Evolutionary conservation across 2,888 invertebrate species (phyloP).

Genomic region (Agrilus mali): DNA sequence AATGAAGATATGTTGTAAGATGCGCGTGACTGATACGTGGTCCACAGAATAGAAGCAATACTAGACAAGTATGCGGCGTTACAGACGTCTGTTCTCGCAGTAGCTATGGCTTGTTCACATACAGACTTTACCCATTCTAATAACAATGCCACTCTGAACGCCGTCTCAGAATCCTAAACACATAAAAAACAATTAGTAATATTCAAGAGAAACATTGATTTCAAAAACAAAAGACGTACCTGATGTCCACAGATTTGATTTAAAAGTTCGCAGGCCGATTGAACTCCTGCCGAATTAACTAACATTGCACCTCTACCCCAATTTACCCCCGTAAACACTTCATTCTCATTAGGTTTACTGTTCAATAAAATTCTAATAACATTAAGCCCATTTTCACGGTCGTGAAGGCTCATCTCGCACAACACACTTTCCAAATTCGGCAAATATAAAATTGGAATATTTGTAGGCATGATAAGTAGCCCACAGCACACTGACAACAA

Average conservation of each 20-base stretch:
- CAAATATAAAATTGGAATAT: slow-evolving; percentile 46
- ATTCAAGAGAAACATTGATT: not conserved
- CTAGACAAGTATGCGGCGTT: slow-evolving; percentile 57
- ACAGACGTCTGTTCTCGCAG: slow-evolving; percentile 26
- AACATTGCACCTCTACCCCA: slow-evolving; percentile 25
- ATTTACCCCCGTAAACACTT: slow-evolving; percentile 23
- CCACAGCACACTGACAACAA: slow-evolving; percentile 60
- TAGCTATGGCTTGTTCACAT: slow-evolving; percentile 35
- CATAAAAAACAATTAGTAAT: slow-evolving; percentile 4
- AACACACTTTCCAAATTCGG: slow-evolving; percentile 55
- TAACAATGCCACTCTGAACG: slow-evolving; percentile 51
- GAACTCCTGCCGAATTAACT: slow-evolving; percentile 32
- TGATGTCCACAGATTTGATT: slow-evolving; percentile 60
- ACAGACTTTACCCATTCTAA: slow-evolving; percentile 60
- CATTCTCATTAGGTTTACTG: slow-evolving; percentile 36
- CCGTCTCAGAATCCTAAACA: slow-evolving; percentile 39
- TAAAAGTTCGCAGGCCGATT: slow-evolving; percentile 66
- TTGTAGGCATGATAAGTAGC: slow-evolving; percentile 54
- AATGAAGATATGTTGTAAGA: slow-evolving; percentile 52
- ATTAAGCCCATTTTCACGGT: slow-evolving; percentile 44
- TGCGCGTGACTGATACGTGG: slow-evolving; percentile 48
- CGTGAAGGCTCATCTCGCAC: slow-evolving; percentile 54
- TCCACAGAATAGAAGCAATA: slow-evolving; percentile 71
- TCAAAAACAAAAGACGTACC: slow-evolving; percentile 15
- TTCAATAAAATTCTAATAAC: slow-evolving; percentile 45